Base-by-base conservation (phyloP, 2,888 invertebrate genomes). In the Thelaira solivaga region DNA sequence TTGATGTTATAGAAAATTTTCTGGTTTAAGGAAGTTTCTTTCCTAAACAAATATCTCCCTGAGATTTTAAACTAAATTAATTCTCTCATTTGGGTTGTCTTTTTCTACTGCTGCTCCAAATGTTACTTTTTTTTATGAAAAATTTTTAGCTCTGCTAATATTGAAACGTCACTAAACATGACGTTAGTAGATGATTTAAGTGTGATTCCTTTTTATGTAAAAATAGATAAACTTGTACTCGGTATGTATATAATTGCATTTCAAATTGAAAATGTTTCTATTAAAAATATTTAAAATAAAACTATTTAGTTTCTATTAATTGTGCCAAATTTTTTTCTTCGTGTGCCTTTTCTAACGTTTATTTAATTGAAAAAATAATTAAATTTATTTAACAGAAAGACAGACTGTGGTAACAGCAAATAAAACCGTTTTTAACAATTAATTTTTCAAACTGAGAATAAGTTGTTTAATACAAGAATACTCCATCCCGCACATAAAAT, bases 161-260 rank as follows among this genome's bases (percentile, higher is more conserved):
- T 10, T 31, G 8, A 31, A 31, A 31, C 11, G 31, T 10, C 11
- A 34, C 22, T 11, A 34, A 67, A 55, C 67, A 67, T 55, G 55
- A 55, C 55, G 45, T 55, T 55, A 10, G 13, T 13, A 13, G 20
- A 49, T 64, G 64, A 41, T 64, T 41, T 51, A 59, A 59, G 29
- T 18, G 20, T 59, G 43, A 31, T 43, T 47, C n/a, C 24, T 64
- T 39, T 39, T 16, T 43, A 47, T 22, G 7, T 16, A 47, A 10
- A 34, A 22, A 47, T 16, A 59, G 22, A 45, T 22, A 49, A 10
- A 39, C 11, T 10, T 29, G 22, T 22, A 22, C 13, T n/a, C n/a
- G n/a, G n/a, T n/a, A n/a, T n/a, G n/a, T n/a, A n/a, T n/a, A 47
- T 16, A 47, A 22, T 62, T 62, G n/a, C 45, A 49, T 39, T 24